Percentiles rank a stretch among this genome's conserved stretches.
Conservation (phyloP, 2,888 invertebrate species). For the Molorchus minor region DNA sequence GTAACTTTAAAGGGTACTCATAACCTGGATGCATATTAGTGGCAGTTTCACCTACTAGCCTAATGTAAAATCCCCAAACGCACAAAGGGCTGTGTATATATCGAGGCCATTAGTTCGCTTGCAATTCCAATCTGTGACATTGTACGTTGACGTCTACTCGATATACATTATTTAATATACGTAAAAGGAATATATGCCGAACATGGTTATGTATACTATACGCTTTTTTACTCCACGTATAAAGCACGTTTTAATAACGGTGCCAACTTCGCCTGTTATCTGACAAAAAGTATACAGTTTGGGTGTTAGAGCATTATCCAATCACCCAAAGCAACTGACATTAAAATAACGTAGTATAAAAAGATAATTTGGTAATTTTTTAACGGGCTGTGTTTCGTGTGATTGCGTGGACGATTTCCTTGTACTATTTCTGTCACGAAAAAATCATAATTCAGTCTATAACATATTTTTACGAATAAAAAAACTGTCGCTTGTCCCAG, state of each 20-base stretch:
- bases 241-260: background rate
- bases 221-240: too few species aligned
- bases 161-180: background rate
- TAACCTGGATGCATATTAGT: background rate
- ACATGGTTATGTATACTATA: background rate
- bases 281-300: background rate
- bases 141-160: background rate
- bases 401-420: too few species aligned
- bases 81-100: background rate
- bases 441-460: background rate
- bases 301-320: background rate
- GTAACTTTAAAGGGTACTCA: slow-evolving; percentile 17
- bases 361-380: too few species aligned
- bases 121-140: background rate
- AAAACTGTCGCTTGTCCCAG: background rate
- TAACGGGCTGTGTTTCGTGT: too few species aligned
- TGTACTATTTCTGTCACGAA: background rate
- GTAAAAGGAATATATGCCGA: background rate
- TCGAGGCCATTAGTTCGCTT: background rate
- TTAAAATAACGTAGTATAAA: too few species aligned
- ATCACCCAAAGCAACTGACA: background rate
- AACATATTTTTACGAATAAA: background rate
- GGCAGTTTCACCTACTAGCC: slow-evolving; percentile 7
- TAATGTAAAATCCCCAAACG: slow-evolving; percentile 1
- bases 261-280: background rate